These are phyloP conservation scores for Tupiocoris notatus DNA, from an alignment of 2,888 invertebrate species.

Conservation along the genomic window DNA sequence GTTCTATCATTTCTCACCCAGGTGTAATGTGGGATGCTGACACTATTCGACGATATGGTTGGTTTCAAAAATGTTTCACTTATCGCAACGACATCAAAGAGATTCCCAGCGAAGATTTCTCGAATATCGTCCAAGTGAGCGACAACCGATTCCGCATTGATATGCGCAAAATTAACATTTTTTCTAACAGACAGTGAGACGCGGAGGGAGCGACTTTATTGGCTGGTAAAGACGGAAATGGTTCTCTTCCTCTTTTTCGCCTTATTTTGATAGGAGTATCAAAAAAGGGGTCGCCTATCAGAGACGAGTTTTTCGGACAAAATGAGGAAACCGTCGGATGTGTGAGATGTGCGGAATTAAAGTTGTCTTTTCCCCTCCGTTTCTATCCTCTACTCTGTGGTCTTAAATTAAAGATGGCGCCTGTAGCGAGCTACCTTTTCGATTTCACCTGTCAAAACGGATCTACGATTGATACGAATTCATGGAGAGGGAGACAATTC, in stretches of 20 bases:
- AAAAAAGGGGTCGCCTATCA: neutral
- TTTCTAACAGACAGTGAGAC: too few species aligned
- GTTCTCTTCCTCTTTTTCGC: neutral
- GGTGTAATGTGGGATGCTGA: neutral
- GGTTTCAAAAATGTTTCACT: slow-evolving; percentile 18
- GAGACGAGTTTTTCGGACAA: neutral
- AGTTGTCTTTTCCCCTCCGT: too few species aligned
- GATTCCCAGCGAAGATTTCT: neutral
- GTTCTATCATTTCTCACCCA: slow-evolving; percentile 13
- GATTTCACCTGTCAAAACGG: too few species aligned
- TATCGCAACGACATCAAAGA: slow-evolving; percentile 10
- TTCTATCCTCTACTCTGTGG: too few species aligned
- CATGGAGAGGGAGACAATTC: too few species aligned
- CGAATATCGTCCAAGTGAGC: slow-evolving; percentile 13
- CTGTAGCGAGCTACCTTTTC: too few species aligned
- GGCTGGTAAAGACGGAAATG: neutral
- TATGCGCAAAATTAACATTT: slow-evolving; percentile 1
- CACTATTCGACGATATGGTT: neutral
- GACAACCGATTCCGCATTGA: slow-evolving; percentile 16
- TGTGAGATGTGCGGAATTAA: neutral
- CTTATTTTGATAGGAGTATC: neutral
- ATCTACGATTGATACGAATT: too few species aligned
- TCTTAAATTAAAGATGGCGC: too few species aligned
- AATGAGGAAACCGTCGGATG: neutral
- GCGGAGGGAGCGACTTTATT: neutral